Percentiles rank a stretch among this genome's conserved stretches.
phyloP scores from a whole-genome alignment of 23 tunicate species.

The Clavelina lepadiformis region DNA sequence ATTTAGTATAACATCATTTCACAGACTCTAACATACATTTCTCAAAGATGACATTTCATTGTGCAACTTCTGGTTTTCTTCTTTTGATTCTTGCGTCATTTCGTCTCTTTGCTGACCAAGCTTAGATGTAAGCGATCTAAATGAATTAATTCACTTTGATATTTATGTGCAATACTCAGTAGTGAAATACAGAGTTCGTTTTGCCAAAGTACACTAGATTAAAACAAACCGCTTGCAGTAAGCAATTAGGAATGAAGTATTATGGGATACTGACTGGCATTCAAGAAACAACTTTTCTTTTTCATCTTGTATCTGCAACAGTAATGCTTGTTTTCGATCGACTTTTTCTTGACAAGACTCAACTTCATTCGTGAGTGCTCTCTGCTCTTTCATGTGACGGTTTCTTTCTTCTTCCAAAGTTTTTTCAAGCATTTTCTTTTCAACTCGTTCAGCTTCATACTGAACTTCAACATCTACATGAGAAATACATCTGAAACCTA shows the following conservation, averaged over 20 bases:
- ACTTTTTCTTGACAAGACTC: constrained; percentile 53
- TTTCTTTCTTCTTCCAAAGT: constrained; percentile 35
- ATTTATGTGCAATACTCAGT: too few species aligned
- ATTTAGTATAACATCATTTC: too few species aligned
- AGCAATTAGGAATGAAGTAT: too few species aligned
- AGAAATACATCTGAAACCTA: too few species aligned
- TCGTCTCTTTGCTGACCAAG: too few species aligned
- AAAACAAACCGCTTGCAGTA: too few species aligned
- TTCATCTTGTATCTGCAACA: constrained; percentile 31
- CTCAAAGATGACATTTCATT: constrained; percentile 37
- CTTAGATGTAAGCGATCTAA: too few species aligned
- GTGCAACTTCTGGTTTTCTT: constrained; percentile 4
- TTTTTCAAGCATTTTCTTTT: constrained; percentile 48
- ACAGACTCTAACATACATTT: constrained; percentile 6
- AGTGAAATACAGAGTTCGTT: too few species aligned
- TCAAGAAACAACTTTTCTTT: constrained; percentile 25
- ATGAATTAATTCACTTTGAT: too few species aligned
- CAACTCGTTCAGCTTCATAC: constrained; percentile 50
- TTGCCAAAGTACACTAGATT: too few species aligned
- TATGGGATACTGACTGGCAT: constrained; percentile 37
- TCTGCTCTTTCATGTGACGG: constrained; percentile 41
- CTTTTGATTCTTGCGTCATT: not conserved
- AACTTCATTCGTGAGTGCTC: constrained; percentile 57
- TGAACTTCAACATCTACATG: constrained; percentile 46
- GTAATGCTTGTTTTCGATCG: constrained; percentile 53